These are phyloP conservation scores for Pyxicephalus adspersus DNA, from an alignment of 2,113 vertebrate species.

Conservation along the genomic window DNA sequence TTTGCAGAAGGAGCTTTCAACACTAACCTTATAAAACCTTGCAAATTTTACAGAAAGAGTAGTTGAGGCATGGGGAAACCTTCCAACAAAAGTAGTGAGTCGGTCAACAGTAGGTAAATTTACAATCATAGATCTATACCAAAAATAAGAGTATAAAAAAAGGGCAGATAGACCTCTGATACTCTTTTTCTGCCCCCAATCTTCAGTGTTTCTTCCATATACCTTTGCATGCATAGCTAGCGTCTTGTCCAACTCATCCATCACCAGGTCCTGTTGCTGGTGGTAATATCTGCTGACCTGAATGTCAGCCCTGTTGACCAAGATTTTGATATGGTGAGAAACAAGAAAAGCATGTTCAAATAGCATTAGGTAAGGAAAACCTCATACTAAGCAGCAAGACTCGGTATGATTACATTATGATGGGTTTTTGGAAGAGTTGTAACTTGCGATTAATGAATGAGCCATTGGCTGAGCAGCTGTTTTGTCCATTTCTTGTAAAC, in stretches of 20 bases:
- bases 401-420: slow-evolving; percentile 20
- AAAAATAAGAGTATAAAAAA: too few relatives aligned
- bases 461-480: slow-evolving; percentile 48
- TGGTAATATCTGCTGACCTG: background rate
- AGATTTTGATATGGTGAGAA: background rate
- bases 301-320: background rate
- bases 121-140: too few relatives aligned
- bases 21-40: too few relatives aligned
- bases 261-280: background rate
- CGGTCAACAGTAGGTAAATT: too few relatives aligned
- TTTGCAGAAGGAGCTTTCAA: too few relatives aligned
- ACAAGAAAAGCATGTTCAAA: background rate
- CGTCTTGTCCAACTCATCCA: background rate
- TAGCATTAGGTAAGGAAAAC: slow-evolving; percentile 4
- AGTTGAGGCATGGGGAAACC: too few relatives aligned
- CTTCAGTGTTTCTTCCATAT: too few relatives aligned
- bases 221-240: too few relatives aligned
- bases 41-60: too few relatives aligned
- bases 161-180: too few relatives aligned
- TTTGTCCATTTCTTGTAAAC: slow-evolving; percentile 52
- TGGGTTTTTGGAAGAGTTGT: slow-evolving; percentile 35
- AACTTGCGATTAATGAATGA: slow-evolving; percentile 45
- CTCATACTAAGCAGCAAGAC: slow-evolving; percentile 21
- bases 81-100: too few relatives aligned
- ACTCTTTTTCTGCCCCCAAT: too few relatives aligned